Conservation (phyloP, 2,113 vertebrate genomes). For the Diglossa brunneiventris region DNA sequence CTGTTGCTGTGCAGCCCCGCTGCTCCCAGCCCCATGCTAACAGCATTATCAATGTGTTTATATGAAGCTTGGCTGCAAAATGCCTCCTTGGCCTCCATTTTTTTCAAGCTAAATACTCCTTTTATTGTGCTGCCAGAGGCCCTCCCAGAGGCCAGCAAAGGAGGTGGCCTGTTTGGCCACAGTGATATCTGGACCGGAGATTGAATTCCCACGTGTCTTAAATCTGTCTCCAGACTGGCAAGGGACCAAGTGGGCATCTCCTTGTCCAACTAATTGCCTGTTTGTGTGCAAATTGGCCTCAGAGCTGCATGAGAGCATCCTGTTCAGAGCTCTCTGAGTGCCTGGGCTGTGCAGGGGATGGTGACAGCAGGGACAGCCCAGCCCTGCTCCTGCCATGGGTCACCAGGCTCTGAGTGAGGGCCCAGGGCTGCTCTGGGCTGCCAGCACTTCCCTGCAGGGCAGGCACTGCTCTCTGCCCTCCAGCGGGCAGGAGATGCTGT, state of each 20-base stretch:
- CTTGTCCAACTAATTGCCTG: not conserved
- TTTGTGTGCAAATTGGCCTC: not conserved
- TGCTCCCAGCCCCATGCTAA: not conserved
- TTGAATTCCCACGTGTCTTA: not conserved
- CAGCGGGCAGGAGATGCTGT: not conserved
- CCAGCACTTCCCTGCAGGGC: not conserved
- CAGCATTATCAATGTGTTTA: slow-evolving; percentile 36
- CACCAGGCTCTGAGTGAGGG: not conserved
- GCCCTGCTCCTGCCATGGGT: not conserved
- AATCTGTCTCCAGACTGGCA: slow-evolving; percentile 40
- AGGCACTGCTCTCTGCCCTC: not conserved
- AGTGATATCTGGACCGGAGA: not conserved
- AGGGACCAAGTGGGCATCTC: not conserved
- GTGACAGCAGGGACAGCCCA: not conserved
- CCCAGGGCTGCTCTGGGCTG: not conserved
- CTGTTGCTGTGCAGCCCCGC: not conserved
- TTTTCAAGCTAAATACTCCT: slow-evolving; percentile 34
- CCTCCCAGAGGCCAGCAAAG: not conserved
- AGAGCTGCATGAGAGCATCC: not conserved
- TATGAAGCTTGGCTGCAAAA: slow-evolving; percentile 34
- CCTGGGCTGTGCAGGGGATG: not conserved
- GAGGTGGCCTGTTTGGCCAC: slow-evolving; percentile 36
- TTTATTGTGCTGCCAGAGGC: slow-evolving; percentile 48
- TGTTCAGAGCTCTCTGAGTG: rapidly evolving
- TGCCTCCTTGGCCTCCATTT: not conserved